Conservation (phyloP, 2,797 vertebrate genomes). For the Anas bernieri region DNA sequence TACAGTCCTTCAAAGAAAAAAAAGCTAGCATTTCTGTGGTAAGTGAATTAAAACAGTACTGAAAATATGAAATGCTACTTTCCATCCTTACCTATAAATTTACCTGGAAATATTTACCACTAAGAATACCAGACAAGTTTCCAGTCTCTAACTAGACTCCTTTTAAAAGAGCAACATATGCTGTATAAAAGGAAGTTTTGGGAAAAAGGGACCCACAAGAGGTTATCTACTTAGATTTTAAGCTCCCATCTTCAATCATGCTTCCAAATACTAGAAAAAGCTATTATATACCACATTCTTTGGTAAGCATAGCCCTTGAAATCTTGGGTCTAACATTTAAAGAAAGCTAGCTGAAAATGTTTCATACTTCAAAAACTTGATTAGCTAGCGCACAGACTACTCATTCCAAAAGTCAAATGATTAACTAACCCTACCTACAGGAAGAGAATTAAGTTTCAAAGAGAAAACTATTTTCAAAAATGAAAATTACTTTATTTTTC, state of each 20-base stretch:
- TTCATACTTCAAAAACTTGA: neutral
- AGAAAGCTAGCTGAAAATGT: neutral
- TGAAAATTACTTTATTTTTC: conserved; percentile 75
- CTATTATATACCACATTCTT: fast-evolving
- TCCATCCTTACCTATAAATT: neutral
- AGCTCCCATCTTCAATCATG: fast-evolving
- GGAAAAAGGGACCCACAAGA: neutral
- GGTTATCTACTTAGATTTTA: fast-evolving
- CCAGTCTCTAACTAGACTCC: neutral
- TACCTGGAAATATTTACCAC: neutral
- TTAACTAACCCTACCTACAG: neutral
- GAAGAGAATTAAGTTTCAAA: neutral
- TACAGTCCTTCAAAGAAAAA: neutral
- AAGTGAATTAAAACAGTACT: neutral
- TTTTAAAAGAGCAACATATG: fast-evolving
- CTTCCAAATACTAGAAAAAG: neutral
- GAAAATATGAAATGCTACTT: neutral
- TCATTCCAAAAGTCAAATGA: neutral
- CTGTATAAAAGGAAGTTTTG: neutral
- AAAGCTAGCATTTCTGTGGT: too few relatives aligned
- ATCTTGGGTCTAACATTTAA: neutral
- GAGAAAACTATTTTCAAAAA: conserved; percentile 69
- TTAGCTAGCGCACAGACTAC: neutral
- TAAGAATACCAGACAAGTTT: neutral
- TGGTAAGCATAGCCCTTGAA: neutral